Evolutionary conservation across 1,140 invertebrate species (phyloP), one percentile per base, ranked within the genome.

Genomic region (Steinernema feltiae): DNA sequence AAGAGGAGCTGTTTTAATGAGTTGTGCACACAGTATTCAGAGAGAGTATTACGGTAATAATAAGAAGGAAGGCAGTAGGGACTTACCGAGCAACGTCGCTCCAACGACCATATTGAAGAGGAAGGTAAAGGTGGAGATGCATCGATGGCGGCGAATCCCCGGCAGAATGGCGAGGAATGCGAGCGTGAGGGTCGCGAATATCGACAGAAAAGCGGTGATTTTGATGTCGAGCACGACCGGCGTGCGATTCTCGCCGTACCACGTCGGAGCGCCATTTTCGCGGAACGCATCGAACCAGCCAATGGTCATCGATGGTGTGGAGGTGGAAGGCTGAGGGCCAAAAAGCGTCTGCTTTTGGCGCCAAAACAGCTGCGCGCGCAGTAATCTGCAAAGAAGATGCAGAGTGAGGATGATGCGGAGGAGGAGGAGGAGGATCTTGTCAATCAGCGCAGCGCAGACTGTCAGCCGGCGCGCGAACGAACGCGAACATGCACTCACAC

Each of bases 231-330:
- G 30, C 31, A 82, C 24, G 29, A 83, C 83, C n/a, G 82, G 83
- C 15, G 83, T 83, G 24, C 76, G 32, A 32, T 83, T 81, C 48
- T 83, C 82, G 15, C 83, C 83, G 72, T 82, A 83, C 75, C 76
- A 85, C 17, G 80, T 85, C 69, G 82, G 82, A 17, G 76, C 82
- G 24, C 82, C 82, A 79, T 83, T 79, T 35, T 84, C 83, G 30
- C 82, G 81, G 70, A 83, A 84, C 24, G 81, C 81, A 35, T 76
- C 79, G 76, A 83, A 83, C 82, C 82, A 83, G 31, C 82, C 82
- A 69, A 81, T 63, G 53, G 53, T 27, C 53, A 63, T 63, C 53
- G 53, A 41, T 41, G 7, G 7, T 18, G 53, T 63, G 2, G 12
- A 21, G 15, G 24, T 63, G 12, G 15, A 21, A 7, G 15, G 53